Conservation (phyloP, 2,888 invertebrate genomes). For the Invenusta paracnida region DNA sequence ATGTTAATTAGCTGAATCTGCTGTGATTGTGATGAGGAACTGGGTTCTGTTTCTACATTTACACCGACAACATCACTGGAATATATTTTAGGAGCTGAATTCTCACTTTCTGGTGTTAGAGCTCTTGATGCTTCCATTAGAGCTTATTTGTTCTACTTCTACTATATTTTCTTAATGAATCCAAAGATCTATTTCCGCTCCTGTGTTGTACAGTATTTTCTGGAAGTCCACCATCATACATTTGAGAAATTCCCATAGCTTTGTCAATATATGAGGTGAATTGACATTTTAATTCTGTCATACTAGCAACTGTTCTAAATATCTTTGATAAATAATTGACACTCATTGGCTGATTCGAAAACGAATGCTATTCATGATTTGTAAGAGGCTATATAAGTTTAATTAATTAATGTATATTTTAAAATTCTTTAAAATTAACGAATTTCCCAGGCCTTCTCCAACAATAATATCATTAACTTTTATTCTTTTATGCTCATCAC, state of each 20-base stretch:
- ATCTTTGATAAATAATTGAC: slow-evolving; percentile 5
- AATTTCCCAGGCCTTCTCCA: too few species aligned
- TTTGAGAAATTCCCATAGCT: not conserved
- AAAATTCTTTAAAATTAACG: too few species aligned
- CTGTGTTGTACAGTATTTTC: too few species aligned
- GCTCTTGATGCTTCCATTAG: not conserved
- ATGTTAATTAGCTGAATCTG: too few species aligned
- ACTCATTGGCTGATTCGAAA: not conserved
- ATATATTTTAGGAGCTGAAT: not conserved
- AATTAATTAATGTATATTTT: too few species aligned
- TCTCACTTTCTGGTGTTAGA: not conserved
- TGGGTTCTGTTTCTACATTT: too few species aligned
- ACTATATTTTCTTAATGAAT: not conserved
- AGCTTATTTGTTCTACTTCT: not conserved
- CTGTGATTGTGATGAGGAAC: too few species aligned
- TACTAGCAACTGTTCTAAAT: not conserved
- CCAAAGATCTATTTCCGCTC: not conserved
- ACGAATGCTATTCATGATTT: not conserved
- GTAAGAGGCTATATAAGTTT: too few species aligned
- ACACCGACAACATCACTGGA: not conserved
- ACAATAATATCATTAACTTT: not conserved
- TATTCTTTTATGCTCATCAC: slow-evolving; percentile 2
- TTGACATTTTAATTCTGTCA: not conserved
- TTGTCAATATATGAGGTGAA: not conserved
- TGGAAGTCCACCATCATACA: too few species aligned